A percentile compares a stretch with the other conserved stretches of the same genome.
These are phyloP conservation scores for Drosophila phalerata DNA, from an alignment of 2,888 invertebrate genomes.

Conservation along the genomic window DNA sequence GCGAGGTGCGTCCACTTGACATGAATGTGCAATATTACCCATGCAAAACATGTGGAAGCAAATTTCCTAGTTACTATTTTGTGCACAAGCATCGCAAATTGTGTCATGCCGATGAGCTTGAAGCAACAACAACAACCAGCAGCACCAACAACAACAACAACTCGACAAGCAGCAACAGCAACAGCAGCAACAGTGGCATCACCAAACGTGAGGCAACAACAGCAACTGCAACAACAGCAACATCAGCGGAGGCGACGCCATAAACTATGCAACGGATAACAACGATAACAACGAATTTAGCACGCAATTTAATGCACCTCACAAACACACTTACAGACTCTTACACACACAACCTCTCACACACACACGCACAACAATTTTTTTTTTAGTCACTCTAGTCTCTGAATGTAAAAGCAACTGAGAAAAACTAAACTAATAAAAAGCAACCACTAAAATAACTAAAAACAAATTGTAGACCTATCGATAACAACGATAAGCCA, in stretches of 20 bases:
- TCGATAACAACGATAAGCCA: conserved; percentile 2
- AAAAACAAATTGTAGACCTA: not conserved
- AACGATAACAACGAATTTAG: conserved; percentile 62
- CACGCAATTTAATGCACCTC: conserved; percentile 38
- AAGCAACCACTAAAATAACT: conserved; percentile 7
- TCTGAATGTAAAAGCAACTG: conserved; percentile 34
- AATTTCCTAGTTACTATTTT: conserved; percentile 97
- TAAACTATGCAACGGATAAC: conserved; percentile 29
- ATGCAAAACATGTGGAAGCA: conserved; percentile 96
- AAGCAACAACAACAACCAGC: conserved; percentile 44
- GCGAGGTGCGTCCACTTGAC: conserved; percentile 89
- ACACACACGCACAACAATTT: conserved; percentile 23
- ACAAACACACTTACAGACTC: conserved; percentile 19
- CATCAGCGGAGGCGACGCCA: conserved; percentile 23
- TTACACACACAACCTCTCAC: not conserved
- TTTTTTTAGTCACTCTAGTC: conserved; percentile 53
- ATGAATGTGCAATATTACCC: conserved; percentile 96
- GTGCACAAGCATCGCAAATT: conserved; percentile 96
- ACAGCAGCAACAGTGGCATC: conserved; percentile 24
- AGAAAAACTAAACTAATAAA: conserved; percentile 32
- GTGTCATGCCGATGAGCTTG: conserved; percentile 89
- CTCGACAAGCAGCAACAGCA: conserved; percentile 27
- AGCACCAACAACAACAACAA: conserved; percentile 31
- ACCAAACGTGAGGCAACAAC: conserved; percentile 31
- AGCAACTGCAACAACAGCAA: conserved; percentile 16